Conservation (phyloP, 2,888 invertebrate genomes). For the Peribatodes rhomboidaria region DNA sequence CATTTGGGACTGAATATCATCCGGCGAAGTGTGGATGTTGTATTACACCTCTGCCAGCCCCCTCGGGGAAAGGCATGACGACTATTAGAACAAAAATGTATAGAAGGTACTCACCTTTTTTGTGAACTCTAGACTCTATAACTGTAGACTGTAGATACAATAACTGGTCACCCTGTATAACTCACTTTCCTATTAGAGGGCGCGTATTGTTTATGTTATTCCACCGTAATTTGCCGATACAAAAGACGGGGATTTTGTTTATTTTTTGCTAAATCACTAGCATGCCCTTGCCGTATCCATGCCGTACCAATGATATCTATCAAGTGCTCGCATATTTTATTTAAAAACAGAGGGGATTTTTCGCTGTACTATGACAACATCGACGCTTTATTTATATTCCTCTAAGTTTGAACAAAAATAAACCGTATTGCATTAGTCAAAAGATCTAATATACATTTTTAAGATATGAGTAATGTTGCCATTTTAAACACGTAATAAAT, state of each 20-base stretch:
- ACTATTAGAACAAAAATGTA: too few relatives aligned
- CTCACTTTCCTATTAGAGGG: conserved; percentile 68
- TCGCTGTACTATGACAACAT: conserved; percentile 8
- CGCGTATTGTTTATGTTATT: conserved; percentile 81
- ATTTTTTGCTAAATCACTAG: conserved; percentile 82
- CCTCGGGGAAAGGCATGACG: too few relatives aligned
- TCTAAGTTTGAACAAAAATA: not conserved
- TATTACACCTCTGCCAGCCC: too few relatives aligned
- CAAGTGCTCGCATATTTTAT: conserved; percentile 74
- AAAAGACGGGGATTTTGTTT: conserved; percentile 79
- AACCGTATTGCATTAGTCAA: conserved; percentile 25
- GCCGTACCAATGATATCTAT: conserved; percentile 75
- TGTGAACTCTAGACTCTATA: too few relatives aligned
- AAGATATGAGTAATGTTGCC: conserved; percentile 1
- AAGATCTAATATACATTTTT: not conserved
- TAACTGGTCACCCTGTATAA: conserved; percentile 66
- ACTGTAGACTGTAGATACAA: too few relatives aligned
- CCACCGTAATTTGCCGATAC: conserved; percentile 76
- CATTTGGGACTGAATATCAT: too few relatives aligned
- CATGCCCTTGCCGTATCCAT: conserved; percentile 59
- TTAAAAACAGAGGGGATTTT: conserved; percentile 76
- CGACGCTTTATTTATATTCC: conserved; percentile 19
- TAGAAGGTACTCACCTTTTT: too few relatives aligned
- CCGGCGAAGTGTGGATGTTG: too few relatives aligned
- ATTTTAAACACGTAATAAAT: not conserved